These are phyloP conservation scores for Isurus oxyrinchus DNA, from an alignment of 2,113 vertebrate species.

Conservation along the genomic window DNA sequence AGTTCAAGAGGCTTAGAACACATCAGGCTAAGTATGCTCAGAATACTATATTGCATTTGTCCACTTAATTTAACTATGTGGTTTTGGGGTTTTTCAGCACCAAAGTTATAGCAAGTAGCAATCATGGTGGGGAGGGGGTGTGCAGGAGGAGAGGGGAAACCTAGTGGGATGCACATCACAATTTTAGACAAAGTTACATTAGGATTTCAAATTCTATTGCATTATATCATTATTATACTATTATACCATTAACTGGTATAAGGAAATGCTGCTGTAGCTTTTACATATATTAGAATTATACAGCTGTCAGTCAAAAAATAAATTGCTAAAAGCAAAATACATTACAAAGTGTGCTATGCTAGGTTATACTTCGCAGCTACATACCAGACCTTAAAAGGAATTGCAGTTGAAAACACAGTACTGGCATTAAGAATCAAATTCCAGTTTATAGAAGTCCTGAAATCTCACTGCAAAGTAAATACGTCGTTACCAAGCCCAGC, in stretches of 20 bases:
- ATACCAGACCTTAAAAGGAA: slow-evolving; percentile 15
- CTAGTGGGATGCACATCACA: not conserved
- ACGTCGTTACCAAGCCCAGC: not conserved
- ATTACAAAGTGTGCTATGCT: not conserved
- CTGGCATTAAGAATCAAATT: slow-evolving; percentile 14
- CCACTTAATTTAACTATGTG: not conserved
- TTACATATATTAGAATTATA: not conserved
- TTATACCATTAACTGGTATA: not conserved
- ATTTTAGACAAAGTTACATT: not conserved
- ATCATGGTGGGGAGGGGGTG: not conserved
- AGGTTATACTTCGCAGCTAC: not conserved
- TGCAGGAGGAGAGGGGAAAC: not conserved
- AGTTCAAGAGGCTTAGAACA: not conserved
- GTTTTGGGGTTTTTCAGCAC: not conserved
- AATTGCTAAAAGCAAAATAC: not conserved
- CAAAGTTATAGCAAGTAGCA: not conserved
- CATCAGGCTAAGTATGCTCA: not conserved
- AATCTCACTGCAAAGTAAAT: not conserved
- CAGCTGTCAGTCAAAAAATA: not conserved
- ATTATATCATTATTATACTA: too few species aligned
- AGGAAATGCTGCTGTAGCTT: not conserved
- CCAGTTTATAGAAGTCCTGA: not conserved
- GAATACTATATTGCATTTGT: not conserved
- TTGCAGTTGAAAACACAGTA: not conserved
- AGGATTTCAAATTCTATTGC: not conserved